Percentiles rank a stretch among this genome's conserved stretches.
Conservation (phyloP, 2,797 vertebrate species). For the Hypotaenidia philippensis region DNA sequence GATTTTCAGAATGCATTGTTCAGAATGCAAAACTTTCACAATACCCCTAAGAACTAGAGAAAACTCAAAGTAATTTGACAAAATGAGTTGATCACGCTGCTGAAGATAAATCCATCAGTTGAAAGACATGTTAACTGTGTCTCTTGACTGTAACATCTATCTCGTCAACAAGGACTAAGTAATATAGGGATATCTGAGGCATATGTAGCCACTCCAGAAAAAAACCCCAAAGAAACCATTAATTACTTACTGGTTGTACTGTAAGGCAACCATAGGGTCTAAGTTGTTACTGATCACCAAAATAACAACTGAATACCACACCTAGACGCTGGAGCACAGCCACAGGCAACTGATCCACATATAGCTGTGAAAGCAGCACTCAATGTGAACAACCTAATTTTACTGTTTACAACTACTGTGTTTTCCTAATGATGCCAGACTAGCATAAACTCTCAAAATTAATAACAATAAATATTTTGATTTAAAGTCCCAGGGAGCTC, state of each 20-base stretch:
- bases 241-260: neutral
- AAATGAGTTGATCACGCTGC: neutral
- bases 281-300: neutral
- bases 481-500: conserved; percentile 43
- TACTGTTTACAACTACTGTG: neutral
- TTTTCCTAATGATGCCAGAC: conserved; percentile 4
- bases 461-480: conserved; percentile 53
- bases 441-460: neutral
- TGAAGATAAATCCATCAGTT: neutral
- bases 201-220: neutral
- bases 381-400: neutral
- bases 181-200: neutral
- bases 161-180: neutral
- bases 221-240: neutral
- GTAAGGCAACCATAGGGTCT: neutral
- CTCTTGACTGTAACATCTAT: neutral
- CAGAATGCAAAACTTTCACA: neutral
- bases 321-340: neutral
- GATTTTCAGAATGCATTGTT: neutral
- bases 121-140: neutral
- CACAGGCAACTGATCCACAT: neutral
- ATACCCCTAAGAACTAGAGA: neutral
- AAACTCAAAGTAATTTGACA: neutral
- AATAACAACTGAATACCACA: neutral
- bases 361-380: neutral